These are phyloP conservation scores for Grammomys surdaster DNA, from an alignment of 2,113 vertebrate genomes.

Conservation along the genomic window DNA sequence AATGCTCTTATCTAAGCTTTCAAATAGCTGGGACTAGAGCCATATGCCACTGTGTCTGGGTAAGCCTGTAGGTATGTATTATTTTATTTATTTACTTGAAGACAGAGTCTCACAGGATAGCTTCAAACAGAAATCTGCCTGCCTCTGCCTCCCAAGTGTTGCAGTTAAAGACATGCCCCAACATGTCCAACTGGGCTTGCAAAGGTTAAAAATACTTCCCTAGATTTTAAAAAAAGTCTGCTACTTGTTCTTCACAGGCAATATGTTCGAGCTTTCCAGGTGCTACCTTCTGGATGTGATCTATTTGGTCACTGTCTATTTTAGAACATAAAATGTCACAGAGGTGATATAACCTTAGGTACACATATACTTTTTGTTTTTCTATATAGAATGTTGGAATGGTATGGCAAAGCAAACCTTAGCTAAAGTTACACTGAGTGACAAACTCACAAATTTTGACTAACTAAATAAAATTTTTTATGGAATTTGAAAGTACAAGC, in stretches of 20 bases:
- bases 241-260: neutral
- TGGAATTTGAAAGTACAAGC: neutral
- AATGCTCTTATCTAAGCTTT: neutral
- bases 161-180: neutral
- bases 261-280: neutral
- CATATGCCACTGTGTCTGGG: no score
- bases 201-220: neutral
- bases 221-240: neutral
- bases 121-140: neutral
- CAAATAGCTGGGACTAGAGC: neutral
- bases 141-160: neutral
- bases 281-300: neutral
- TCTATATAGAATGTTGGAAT: neutral
- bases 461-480: neutral
- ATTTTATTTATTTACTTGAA: neutral
- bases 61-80: neutral
- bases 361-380: constrained; percentile 11
- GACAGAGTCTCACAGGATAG: neutral
- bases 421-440: constrained; percentile 39
- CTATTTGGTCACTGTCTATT: neutral
- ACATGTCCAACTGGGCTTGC: neutral
- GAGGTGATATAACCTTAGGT: neutral
- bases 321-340: neutral
- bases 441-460: constrained; percentile 36
- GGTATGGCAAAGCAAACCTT: neutral